Base-by-base conservation (phyloP, 2,113 vertebrate genomes). In the Clarias macrocephalus region DNA sequence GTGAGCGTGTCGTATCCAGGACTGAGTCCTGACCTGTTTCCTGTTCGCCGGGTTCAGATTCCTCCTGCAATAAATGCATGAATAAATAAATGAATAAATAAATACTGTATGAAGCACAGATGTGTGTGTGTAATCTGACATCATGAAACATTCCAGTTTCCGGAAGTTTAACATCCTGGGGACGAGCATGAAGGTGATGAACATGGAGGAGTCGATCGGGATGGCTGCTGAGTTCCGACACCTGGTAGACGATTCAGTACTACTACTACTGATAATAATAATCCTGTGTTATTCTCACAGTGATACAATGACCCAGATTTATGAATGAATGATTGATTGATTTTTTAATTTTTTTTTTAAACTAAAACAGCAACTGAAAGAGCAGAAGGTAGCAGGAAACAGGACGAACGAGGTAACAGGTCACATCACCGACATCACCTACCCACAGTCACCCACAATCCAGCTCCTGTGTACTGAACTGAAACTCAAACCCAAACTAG, bases 201-300 rank as follows among this genome's bases (percentile, higher is more conserved):
- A 99, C 94, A 98, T 99, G 97, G 98, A 99, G 88, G 98, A 99
- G 89, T 99, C 97, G 1, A 99, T 99, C n/a, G 98, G 98, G 77
- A 98, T 99, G 91, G 97, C 98, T 0, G 98, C 98, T 18, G 98
- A 99, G 92, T 99, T 99, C 92, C 95, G 98, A 86, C 98, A 99
- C 89, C 90, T 99, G 97, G 98, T 99, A 92, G 90, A 60, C 0
- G 84, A 66, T 33, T 3, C 52, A 72, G 56, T 18, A 11, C 0
- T 19, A 30, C 37, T 18, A 11, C 33, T 37, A 37, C n/a, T n/a
- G n/a, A 37, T 37, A 33, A 33, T 33, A 37, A 37, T 37, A 37
- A n/a, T 60, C 54, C 70, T 23, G 25, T n/a, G 65, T 54, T 56
- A 15, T 13, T 57, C 59, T 57, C 60, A 48, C 7, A 68, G 10